These are phyloP conservation scores for Ips nitidus DNA, from an alignment of 1,140 invertebrate species.

Conservation along the genomic window DNA sequence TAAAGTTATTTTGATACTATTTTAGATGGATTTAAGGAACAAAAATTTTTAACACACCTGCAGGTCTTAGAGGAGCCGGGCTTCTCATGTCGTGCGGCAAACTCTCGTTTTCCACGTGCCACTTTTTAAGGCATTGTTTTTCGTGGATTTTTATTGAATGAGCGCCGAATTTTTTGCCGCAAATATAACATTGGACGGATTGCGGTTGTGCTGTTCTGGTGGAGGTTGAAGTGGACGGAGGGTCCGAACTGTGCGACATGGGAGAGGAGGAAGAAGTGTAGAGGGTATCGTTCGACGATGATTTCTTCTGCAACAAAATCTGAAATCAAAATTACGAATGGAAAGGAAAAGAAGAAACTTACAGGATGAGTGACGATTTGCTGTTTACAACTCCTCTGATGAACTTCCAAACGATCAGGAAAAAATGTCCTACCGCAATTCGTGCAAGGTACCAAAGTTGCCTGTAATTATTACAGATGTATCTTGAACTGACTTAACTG, in stretches of 20 bases:
- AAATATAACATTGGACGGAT: conserved; percentile 65
- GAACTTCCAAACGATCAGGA: conserved; percentile 67
- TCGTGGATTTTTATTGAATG: conserved; percentile 77
- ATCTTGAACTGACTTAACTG: neutral
- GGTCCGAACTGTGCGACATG: conserved; percentile 23
- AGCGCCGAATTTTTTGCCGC: conserved; percentile 73
- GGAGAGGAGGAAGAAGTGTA: conserved; percentile 14
- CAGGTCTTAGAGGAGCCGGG: conserved; percentile 31
- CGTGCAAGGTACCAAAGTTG: conserved; percentile 63
- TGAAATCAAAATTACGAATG: neutral
- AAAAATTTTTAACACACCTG: neutral
- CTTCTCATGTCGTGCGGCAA: conserved; percentile 38
- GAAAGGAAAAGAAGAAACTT: conserved; percentile 7
- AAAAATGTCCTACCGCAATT: conserved; percentile 70
- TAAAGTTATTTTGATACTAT: neutral
- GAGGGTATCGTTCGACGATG: conserved; percentile 18
- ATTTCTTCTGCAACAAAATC: conserved; percentile 14
- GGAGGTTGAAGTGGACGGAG: conserved; percentile 20
- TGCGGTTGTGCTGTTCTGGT: conserved; percentile 29
- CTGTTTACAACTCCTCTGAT: conserved; percentile 63
- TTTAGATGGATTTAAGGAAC: neutral
- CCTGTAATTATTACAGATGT: conserved; percentile 46
- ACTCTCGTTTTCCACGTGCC: conserved; percentile 39
- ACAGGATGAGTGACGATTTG: conserved; percentile 19
- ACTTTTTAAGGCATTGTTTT: conserved; percentile 76